Conservation (phyloP, 2,797 vertebrate genomes). For the Peromyscus melanophrys region DNA sequence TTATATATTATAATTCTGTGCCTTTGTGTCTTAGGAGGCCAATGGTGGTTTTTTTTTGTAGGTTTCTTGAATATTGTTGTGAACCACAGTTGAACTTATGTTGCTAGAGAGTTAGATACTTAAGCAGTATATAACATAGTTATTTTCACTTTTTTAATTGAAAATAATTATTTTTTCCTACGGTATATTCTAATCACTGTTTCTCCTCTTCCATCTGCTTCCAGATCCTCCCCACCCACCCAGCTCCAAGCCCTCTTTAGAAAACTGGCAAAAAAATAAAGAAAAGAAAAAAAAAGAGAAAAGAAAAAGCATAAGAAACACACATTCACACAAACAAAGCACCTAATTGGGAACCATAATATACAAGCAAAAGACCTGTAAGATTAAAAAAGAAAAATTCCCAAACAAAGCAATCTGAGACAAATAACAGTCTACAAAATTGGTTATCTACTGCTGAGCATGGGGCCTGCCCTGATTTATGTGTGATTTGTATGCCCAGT, state of each 20-base stretch:
- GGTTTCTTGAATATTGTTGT: background rate
- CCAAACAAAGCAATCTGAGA: background rate
- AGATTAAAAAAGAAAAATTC: background rate
- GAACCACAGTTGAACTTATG: background rate
- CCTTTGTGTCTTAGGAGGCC: background rate
- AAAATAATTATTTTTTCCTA: background rate
- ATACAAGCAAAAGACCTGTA: background rate
- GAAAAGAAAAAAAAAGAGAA: background rate
- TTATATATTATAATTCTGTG: constrained; percentile 23
- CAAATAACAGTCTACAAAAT: background rate
- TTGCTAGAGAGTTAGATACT: constrained; percentile 34
- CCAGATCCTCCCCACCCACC: background rate
- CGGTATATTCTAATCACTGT: background rate
- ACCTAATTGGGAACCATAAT: background rate
- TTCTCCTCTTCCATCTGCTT: background rate
- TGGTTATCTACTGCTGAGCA: background rate
- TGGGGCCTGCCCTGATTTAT: background rate
- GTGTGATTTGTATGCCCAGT: background rate
- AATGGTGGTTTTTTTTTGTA: background rate
- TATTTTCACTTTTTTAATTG: background rate
- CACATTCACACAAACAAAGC: background rate
- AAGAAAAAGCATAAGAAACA: background rate
- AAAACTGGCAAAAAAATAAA: background rate
- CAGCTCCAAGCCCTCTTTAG: too few species aligned
- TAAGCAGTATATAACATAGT: background rate